phyloP scores from a whole-genome alignment of 2,797 vertebrate genomes.

The Melanotaenia boesemani region DNA sequence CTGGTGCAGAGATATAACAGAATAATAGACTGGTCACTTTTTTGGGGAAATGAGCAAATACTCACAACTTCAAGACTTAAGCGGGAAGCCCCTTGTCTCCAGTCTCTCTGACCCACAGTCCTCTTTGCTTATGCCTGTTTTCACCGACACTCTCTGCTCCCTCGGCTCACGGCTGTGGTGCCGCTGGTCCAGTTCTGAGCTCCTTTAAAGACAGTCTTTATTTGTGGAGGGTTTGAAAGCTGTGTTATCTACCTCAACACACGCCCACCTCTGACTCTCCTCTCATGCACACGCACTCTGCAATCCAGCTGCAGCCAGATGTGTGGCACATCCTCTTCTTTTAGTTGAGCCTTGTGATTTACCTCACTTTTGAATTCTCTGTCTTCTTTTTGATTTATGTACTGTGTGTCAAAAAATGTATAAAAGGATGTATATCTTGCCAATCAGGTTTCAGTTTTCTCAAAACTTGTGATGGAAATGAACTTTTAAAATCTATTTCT shows the following conservation, averaged over 20 bases:
- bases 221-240: constrained; percentile 26
- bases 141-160: constrained; percentile 41
- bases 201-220: constrained; percentile 26
- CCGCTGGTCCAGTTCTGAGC: constrained; percentile 34
- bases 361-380: constrained; percentile 1
- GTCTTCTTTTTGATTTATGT: constrained; percentile 28
- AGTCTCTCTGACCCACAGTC: constrained; percentile 20
- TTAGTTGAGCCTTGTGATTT: constrained; percentile 25
- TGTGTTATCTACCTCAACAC: constrained; percentile 30
- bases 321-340: constrained; percentile 38
- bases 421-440: not conserved
- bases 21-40: not conserved
- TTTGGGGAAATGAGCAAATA: constrained; percentile 47
- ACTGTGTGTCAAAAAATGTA: not conserved
- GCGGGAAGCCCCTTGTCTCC: constrained; percentile 40
- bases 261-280: constrained; percentile 35
- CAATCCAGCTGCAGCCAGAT: constrained; percentile 71
- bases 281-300: constrained; percentile 17
- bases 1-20: constrained; percentile 3
- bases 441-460: constrained; percentile 24
- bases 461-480: constrained; percentile 38
- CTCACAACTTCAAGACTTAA: constrained; percentile 64
- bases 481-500: constrained; percentile 33
- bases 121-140: constrained; percentile 22
- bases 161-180: constrained; percentile 33